Evolutionary conservation across 2,113 vertebrate genomes (phyloP), one percentile per base, ranked within the genome.

Genomic region (Coturnix japonica): DNA sequence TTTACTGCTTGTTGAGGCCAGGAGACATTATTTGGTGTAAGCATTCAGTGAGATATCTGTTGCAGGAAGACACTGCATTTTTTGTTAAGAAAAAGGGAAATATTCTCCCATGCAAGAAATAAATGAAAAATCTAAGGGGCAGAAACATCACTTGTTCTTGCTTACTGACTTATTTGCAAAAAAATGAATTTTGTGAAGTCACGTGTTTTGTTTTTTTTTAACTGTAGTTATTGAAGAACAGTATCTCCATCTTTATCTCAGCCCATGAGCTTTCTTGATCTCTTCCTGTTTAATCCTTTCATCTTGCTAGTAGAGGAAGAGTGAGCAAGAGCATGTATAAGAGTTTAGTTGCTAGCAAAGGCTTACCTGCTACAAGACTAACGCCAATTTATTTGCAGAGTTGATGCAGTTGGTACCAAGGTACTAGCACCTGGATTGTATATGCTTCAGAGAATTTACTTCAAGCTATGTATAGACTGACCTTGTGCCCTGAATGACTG

Each of bases 1-100:
- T 78, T 86, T 39, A 78, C 81, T 57, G 26, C 77, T 92, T 78
- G 53, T 56, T 84, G 65, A 78, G 51, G 57, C 60, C 67, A 23
- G 11, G 53, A 71, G 22, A 81, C 43, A 16, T 81, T 86, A 83
- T 41, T n/a, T 81, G 86, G 37, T 92, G 6, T 47, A 4, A 67
- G 51, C 49, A 43, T 63, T 46, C 41, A n/a, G 35, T 86, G 77
- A 83, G 43, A 25, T 59, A 49, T 64, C 1, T 0, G 37, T 90
- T 77, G 28, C 16, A 77, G 59, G 35, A 18, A 73, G 30, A 44
- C 13, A 13, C 4, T 51, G 56, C 0, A 2, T 25, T 54, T 85
- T 83, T 71, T 71, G 54, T 94, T 66, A 85, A 81, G 37, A 79
- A 35, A 92, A 59, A 81, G 3, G 14, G 12, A 19, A 77, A 51